A percentile compares a stretch with the other conserved stretches of the same genome.
Evolutionary conservation across 35 echinoderm and acorn worm species (phyloP).

Genomic region (Ophiothrix spiculata): DNA sequence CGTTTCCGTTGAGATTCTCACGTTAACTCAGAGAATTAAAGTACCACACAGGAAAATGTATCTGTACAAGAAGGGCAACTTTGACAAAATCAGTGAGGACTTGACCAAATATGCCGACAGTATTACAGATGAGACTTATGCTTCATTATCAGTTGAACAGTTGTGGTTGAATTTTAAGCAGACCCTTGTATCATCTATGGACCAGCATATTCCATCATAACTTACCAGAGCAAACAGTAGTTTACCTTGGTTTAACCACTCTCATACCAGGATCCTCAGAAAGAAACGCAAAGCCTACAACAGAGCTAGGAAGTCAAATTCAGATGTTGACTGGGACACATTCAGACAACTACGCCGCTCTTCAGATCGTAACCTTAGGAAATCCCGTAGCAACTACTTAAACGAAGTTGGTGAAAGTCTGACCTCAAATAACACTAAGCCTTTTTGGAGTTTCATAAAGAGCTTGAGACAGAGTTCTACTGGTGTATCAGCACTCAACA

Average conservation of each 20-base stretch:
- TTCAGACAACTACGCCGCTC: neutral
- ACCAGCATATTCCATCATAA: too few species aligned
- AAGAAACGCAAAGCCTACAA: neutral
- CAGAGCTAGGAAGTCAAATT: neutral
- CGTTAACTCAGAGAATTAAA: neutral
- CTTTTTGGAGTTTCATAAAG: constrained; percentile 41
- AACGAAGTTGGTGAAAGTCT: constrained; percentile 15
- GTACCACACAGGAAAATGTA: neutral
- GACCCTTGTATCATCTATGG: too few species aligned
- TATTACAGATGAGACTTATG: neutral
- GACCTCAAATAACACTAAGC: constrained; percentile 21
- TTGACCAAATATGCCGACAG: neutral
- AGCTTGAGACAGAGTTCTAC: neutral
- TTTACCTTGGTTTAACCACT: constrained; percentile 22
- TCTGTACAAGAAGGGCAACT: neutral
- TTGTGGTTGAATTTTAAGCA: neutral
- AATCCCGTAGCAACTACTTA: neutral
- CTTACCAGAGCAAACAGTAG: too few species aligned
- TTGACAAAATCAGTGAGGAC: neutral
- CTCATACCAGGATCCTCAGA: neutral
- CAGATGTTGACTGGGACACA: neutral
- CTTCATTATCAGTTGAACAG: neutral
- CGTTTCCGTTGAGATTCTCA: neutral
- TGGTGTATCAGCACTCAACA: constrained; percentile 12
- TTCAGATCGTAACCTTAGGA: neutral